A percentile compares a stretch with the other conserved stretches of the same genome.
Evolutionary conservation across 2,888 invertebrate species (phyloP).

Genomic region (Smittia sp.): DNA sequence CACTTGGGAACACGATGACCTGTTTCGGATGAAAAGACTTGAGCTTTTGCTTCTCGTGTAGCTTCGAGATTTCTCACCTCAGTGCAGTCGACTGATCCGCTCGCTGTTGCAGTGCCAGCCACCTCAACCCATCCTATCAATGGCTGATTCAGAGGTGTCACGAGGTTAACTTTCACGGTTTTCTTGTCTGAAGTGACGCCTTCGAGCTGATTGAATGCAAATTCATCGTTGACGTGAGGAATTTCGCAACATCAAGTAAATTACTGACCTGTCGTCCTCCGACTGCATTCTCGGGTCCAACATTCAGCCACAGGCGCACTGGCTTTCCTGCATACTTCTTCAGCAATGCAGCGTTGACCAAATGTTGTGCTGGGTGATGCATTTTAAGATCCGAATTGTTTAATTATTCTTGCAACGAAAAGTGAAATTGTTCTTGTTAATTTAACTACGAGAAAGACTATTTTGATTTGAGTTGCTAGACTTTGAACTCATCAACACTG

Average conservation of each 20-base stretch:
- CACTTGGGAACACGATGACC: constrained; percentile 35
- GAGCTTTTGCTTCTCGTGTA: neutral
- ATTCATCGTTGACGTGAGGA: neutral
- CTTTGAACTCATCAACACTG: too few species aligned
- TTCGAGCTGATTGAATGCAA: constrained; percentile 17
- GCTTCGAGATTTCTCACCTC: constrained; percentile 26
- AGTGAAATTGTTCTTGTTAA: too few species aligned
- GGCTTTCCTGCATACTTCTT: neutral
- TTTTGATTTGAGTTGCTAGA: too few species aligned
- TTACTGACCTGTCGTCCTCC: neutral
- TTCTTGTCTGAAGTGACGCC: constrained; percentile 41
- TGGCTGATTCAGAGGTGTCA: constrained; percentile 35
- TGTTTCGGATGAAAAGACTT: too few species aligned
- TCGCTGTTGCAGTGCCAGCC: constrained; percentile 17
- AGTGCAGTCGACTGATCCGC: constrained; percentile 11
- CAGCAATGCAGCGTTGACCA: neutral
- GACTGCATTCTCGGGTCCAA: neutral
- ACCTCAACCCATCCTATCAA: constrained; percentile 42
- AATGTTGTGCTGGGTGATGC: too few species aligned
- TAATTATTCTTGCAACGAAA: too few species aligned
- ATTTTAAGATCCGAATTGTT: too few species aligned
- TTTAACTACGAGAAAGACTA: too few species aligned
- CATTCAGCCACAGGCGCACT: neutral
- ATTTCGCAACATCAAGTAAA: neutral
- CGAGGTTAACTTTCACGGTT: neutral